Conservation (phyloP, 1,140 invertebrate genomes). For the Apis cerana region DNA sequence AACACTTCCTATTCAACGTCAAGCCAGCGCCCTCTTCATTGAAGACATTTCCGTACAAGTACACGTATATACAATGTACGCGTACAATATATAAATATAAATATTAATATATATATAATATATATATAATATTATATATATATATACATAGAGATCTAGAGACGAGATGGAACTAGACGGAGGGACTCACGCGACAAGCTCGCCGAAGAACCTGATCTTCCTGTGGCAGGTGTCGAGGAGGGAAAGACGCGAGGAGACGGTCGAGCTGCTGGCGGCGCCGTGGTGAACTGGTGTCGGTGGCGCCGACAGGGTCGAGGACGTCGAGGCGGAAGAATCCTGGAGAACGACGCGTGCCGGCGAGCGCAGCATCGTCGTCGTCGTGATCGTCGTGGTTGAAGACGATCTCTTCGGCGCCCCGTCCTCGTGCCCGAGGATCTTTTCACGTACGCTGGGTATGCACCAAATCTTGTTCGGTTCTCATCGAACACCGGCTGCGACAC, state of each 20-base stretch:
- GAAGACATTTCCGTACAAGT: constrained; percentile 5
- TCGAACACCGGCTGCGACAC: constrained; percentile 53
- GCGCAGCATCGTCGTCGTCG: constrained; percentile 73
- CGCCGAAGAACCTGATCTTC: constrained; percentile 86
- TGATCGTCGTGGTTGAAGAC: constrained; percentile 59
- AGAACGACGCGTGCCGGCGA: constrained; percentile 72
- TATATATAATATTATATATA: not conserved
- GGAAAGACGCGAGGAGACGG: constrained; percentile 80
- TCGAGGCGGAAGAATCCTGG: constrained; percentile 65
- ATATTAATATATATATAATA: not conserved
- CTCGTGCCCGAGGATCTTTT: constrained; percentile 66
- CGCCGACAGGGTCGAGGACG: constrained; percentile 73
- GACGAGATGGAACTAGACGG: constrained; percentile 37
- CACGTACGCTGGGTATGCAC: constrained; percentile 70
- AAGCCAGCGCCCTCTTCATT: constrained; percentile 9
- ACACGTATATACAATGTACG: constrained; percentile 9
- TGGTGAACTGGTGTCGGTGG: constrained; percentile 75
- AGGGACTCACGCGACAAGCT: constrained; percentile 86
- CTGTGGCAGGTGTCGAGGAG: constrained; percentile 87
- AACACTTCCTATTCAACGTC: not conserved
- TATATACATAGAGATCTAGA: constrained; percentile 46
- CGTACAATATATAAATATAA: not conserved
- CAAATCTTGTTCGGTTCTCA: constrained; percentile 70
- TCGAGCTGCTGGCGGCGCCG: constrained; percentile 73
- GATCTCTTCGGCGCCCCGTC: constrained; percentile 63